phyloP scores from a whole-genome alignment of 1,140 invertebrate genomes.

The Pseudobourletiella spinata region DNA sequence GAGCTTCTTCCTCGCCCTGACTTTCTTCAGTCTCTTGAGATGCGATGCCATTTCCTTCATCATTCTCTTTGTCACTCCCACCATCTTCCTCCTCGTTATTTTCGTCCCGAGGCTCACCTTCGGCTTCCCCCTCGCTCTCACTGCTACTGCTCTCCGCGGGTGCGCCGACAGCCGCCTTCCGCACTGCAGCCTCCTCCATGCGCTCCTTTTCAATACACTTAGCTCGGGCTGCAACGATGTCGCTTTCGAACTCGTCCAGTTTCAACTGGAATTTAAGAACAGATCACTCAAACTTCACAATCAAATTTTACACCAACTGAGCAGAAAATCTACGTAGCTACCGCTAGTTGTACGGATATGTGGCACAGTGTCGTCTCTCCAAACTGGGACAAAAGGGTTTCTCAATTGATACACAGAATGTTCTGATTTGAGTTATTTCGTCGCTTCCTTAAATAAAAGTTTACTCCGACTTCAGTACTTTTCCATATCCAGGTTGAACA shows the following conservation, averaged over 20 bases:
- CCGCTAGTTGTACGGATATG: too few species aligned
- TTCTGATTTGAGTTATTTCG: too few species aligned
- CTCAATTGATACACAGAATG: too few species aligned
- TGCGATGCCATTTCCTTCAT: too few species aligned
- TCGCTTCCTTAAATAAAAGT: too few species aligned
- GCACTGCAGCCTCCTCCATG: conserved; percentile 6
- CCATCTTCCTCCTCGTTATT: background rate
- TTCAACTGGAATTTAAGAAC: conserved; percentile 9
- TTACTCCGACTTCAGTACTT: too few species aligned
- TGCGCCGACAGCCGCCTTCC: background rate
- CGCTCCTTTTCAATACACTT: conserved; percentile 22
- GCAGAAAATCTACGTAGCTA: background rate
- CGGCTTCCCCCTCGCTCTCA: background rate
- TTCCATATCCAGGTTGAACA: too few species aligned
- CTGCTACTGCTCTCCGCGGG: background rate
- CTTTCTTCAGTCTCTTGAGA: too few species aligned
- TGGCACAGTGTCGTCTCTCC: too few species aligned
- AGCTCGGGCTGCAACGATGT: conserved; percentile 1
- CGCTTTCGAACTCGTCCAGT: conserved; percentile 28
- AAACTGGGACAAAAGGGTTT: too few species aligned
- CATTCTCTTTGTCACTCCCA: too few species aligned
- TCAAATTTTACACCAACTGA: background rate
- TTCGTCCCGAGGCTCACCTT: background rate
- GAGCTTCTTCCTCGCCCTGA: too few species aligned
- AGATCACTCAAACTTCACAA: background rate